A percentile compares a stretch with the other conserved stretches of the same genome.
phyloP scores from a whole-genome alignment of 2,888 invertebrate genomes.

The Agrotis ipsilon region DNA sequence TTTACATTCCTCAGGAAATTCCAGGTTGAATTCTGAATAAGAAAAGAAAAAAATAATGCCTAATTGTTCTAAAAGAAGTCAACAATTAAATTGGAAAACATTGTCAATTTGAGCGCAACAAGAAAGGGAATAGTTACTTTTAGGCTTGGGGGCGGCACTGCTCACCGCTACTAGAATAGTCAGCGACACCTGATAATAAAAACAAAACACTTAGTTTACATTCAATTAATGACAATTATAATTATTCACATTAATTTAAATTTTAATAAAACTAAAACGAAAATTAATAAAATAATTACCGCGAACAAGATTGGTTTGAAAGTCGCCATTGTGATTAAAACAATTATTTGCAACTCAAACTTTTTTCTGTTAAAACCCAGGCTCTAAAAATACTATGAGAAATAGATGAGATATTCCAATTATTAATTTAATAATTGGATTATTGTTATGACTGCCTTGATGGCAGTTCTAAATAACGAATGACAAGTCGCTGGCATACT shows the following conservation, averaged over 20 bases:
- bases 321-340: slow-evolving; percentile 48
- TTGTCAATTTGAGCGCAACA: too few relatives aligned
- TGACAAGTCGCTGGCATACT: slow-evolving; percentile 5
- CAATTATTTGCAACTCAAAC: slow-evolving; percentile 36
- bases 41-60: too few relatives aligned
- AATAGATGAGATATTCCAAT: slow-evolving; percentile 12
- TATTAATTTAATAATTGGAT: slow-evolving; percentile 17
- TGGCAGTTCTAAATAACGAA: slow-evolving; percentile 50
- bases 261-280: background rate
- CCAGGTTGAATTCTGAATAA: slow-evolving; percentile 21
- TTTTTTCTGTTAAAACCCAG: slow-evolving; percentile 1
- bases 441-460: slow-evolving; percentile 47
- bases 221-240: background rate
- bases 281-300: slow-evolving; percentile 29
- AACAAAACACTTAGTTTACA: background rate
- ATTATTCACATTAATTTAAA: background rate
- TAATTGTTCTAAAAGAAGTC: too few relatives aligned
- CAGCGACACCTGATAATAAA: slow-evolving; percentile 34
- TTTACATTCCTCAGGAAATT: slow-evolving; percentile 42
- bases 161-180: slow-evolving; percentile 13
- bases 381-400: background rate
- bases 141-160: slow-evolving; percentile 32
- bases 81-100: too few relatives aligned
- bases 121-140: slow-evolving; percentile 29
- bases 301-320: slow-evolving; percentile 8